Conservation (phyloP, 2,113 vertebrate species). For the Psammodynastes pulverulentus region DNA sequence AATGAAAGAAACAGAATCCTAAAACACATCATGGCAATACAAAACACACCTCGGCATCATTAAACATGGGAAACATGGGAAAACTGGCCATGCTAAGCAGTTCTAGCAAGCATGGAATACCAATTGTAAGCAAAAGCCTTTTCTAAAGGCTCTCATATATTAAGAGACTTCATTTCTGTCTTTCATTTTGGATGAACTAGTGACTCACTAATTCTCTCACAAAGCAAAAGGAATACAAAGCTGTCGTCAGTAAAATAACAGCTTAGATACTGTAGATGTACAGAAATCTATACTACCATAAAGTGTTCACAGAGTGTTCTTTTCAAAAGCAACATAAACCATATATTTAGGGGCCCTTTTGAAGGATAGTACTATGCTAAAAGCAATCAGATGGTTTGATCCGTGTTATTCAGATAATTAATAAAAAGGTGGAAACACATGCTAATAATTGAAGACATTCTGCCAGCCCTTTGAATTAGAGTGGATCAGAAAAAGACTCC, state of each 20-base stretch:
- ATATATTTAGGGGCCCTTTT: not conserved
- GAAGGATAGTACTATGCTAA: not conserved
- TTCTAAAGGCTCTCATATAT: not conserved
- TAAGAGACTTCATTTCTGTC: not conserved
- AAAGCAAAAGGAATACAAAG: not conserved
- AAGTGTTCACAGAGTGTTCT: not conserved
- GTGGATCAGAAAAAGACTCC: not conserved
- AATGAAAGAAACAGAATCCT: not conserved
- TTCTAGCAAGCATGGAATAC: not conserved
- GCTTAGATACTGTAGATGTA: not conserved
- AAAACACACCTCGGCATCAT: not conserved
- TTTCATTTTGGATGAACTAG: not conserved
- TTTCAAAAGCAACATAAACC: not conserved
- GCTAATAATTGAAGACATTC: not conserved
- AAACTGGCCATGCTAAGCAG: not conserved
- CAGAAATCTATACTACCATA: not conserved
- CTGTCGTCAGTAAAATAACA: not conserved
- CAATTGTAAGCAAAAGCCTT: not conserved
- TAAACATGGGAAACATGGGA: not conserved
- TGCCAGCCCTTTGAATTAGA: not conserved
- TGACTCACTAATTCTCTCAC: not conserved
- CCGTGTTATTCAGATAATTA: not conserved
- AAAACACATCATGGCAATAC: not conserved
- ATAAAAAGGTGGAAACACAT: not conserved
- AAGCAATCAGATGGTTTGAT: not conserved